Evolutionary conservation across 2,113 vertebrate genomes (phyloP), one percentile per base, ranked within the genome.

Genomic region (Struthio camelus): DNA sequence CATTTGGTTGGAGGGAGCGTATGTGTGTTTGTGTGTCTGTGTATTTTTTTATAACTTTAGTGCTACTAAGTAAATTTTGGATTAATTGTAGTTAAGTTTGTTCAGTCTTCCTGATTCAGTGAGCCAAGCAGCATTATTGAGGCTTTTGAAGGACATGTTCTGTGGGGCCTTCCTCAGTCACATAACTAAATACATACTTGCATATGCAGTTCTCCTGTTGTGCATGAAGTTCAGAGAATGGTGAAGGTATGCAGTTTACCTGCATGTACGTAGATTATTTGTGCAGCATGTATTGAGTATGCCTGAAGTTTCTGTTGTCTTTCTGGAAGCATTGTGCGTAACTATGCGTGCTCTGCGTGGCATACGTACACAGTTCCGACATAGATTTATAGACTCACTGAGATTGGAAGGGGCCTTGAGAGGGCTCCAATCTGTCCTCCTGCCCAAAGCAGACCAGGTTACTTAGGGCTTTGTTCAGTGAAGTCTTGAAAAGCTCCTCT

Each of bases 251-350:
- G 75, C 46, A 4, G 19, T 65, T 54, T 66, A 40, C 54, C 46
- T 75, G 44, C 56, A 24, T 0, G 0, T 14, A 24, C 7, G 6
- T 53, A 36, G 28, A 14, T 53, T 5, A 22, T n/a, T 59, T 91
- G 8, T 73, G 48, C 70, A 67, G 73, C 9, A 1, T 42, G 22
- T 85, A 82, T 69, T 3, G 4, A 72, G 54, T n/a, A 25, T 53
- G 34, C 36, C 17, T 73, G 22, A 85, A 64, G 59, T 34, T 82
- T 85, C 42, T 70, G 16, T n/a, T 70, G 30, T 71, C 18, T 69
- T 62, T 36, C 58, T 76, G 38, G 20, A 23, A 38, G 15, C n/a
- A 5, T 71, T 76, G 18, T 44, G 13, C 87, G 24, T 81, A 48
- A 88, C 36, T 7, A 9, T 48, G 34, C 14, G 2, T 70, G 25